A percentile compares a stretch with the other conserved stretches of the same genome.
Conservation (phyloP, 2,888 invertebrate species). For the Dermolepida albohirtum region DNA sequence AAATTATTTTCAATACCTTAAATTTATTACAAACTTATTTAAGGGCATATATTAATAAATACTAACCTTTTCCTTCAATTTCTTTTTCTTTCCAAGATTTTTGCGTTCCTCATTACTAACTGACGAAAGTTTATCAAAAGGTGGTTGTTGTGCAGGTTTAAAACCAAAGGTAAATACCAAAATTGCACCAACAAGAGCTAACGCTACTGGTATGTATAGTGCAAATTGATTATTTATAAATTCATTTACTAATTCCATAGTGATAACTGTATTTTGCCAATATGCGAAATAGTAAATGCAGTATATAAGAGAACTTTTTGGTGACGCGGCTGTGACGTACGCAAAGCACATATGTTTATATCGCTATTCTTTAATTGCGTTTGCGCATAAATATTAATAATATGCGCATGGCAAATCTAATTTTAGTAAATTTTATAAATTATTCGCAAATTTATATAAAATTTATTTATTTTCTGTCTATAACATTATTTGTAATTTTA, state of each 20-base stretch:
- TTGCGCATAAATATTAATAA: constrained; percentile 35
- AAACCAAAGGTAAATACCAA: constrained; percentile 84
- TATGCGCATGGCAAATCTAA: constrained; percentile 23
- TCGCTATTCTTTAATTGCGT: constrained; percentile 28
- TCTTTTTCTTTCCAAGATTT: constrained; percentile 75
- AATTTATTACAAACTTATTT: background rate
- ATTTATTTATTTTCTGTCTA: too few species aligned
- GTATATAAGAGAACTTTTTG: constrained; percentile 62
- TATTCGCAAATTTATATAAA: too few species aligned
- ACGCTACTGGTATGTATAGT: constrained; percentile 70
- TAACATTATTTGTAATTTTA: too few species aligned
- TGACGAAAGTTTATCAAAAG: constrained; percentile 78
- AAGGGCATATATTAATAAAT: constrained; percentile 4
- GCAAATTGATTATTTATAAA: constrained; percentile 70
- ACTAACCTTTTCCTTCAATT: constrained; percentile 77
- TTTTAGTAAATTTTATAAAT: constrained; percentile 11
- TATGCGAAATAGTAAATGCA: constrained; percentile 41
- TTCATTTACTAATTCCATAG: constrained; percentile 73
- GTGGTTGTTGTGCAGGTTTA: constrained; percentile 83
- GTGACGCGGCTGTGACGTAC: constrained; percentile 79
- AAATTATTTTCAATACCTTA: background rate
- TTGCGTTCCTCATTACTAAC: constrained; percentile 73
- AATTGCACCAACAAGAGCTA: constrained; percentile 74
- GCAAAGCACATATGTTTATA: constrained; percentile 63
- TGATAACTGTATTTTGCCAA: constrained; percentile 47